These are phyloP conservation scores for Netelia virgata DNA, from an alignment of 2,888 invertebrate genomes.

Conservation along the genomic window DNA sequence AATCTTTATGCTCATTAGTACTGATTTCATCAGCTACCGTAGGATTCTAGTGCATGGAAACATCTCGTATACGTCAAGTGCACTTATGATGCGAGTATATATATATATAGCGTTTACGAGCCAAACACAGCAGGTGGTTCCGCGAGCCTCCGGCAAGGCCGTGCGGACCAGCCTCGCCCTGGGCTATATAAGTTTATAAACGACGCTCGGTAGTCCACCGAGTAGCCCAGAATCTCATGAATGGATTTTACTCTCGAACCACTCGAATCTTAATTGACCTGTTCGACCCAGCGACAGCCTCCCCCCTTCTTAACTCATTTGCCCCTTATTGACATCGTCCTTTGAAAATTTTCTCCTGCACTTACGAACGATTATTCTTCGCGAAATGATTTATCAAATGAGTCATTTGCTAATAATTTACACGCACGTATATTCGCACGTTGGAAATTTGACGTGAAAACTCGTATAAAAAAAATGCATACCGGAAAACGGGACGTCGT, in stretches of 20 bases:
- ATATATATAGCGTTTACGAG: slow-evolving; percentile 30
- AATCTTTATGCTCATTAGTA: slow-evolving; percentile 10
- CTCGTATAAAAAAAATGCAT: background rate
- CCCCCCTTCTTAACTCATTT: no score
- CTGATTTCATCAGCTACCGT: background rate
- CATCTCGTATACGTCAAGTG: background rate
- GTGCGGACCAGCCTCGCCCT: slow-evolving; percentile 80
- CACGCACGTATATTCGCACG: background rate
- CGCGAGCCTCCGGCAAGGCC: slow-evolving; percentile 82
- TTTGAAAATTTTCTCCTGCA: slow-evolving; percentile 62
- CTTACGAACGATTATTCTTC: background rate
- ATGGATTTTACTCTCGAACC: slow-evolving; percentile 74
- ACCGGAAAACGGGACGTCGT: slow-evolving; percentile 3
- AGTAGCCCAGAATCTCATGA: slow-evolving; percentile 77
- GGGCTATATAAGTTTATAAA: slow-evolving; percentile 74
- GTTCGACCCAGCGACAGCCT: slow-evolving; percentile 43
- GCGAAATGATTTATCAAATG: background rate
- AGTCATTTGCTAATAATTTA: background rate
- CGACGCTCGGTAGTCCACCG: slow-evolving; percentile 47
- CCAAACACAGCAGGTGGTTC: slow-evolving; percentile 70
- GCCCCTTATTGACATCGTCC: slow-evolving; percentile 3
- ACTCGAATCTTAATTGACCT: slow-evolving; percentile 39
- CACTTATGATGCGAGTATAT: slow-evolving; percentile 18
- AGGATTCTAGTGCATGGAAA: slow-evolving; percentile 7
- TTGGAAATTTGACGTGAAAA: background rate